A percentile compares a stretch with the other conserved stretches of the same genome.
Evolutionary conservation across 2,113 vertebrate species (phyloP).

Genomic region (Poeciliopsis retropinna): DNA sequence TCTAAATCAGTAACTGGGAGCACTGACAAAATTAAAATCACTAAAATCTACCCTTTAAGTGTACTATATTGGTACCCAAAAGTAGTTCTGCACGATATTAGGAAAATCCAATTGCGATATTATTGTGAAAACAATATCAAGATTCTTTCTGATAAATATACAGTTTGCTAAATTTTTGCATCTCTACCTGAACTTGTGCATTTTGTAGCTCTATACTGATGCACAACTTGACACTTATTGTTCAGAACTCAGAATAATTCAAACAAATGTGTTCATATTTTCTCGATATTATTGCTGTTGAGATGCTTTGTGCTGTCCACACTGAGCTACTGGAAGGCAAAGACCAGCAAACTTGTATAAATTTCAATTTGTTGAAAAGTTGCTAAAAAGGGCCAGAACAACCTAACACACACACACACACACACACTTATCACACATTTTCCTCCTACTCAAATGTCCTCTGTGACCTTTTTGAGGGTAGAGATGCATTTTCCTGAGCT

Average conservation of each 20-base stretch:
- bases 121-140: not conserved
- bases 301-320: conserved; percentile 30
- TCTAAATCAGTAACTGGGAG: no score
- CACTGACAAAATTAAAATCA: not conserved
- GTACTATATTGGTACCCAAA: not conserved
- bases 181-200: not conserved
- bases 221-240: not conserved
- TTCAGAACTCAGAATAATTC: not conserved
- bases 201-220: not conserved
- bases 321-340: conserved; percentile 53
- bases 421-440: conserved; percentile 23
- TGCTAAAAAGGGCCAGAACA: conserved; percentile 50
- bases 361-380: conserved; percentile 71
- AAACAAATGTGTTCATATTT: not conserved
- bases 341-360: conserved; percentile 71
- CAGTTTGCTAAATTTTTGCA: not conserved
- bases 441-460: conserved; percentile 67
- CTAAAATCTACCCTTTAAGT: conserved; percentile 2
- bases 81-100: not conserved
- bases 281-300: conserved; percentile 11
- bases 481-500: conserved; percentile 44
- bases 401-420: not conserved
- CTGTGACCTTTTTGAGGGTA: conserved; percentile 66
- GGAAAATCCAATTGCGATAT: not conserved
- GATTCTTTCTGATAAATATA: not conserved